Evolutionary conservation across 23 tunicate genomes (phyloP).

Genomic region (Ascidia mentula): DNA sequence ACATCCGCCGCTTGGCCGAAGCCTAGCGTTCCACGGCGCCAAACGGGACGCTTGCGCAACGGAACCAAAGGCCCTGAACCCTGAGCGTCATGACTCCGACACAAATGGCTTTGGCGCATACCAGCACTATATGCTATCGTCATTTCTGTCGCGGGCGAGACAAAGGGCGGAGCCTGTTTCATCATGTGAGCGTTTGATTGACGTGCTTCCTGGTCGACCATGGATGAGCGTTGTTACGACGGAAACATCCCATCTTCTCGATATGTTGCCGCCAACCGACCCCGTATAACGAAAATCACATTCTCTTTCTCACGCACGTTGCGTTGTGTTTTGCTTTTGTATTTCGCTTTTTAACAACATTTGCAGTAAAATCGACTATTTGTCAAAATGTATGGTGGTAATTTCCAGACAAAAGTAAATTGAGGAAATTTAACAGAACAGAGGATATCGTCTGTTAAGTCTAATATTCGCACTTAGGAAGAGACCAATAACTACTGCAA

Average conservation of each 20-base stretch:
- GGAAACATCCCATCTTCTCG: background rate
- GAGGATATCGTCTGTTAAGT: too few relatives aligned
- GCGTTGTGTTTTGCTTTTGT: constrained; percentile 3
- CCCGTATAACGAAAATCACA: background rate
- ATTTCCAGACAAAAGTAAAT: too few relatives aligned
- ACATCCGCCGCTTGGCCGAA: background rate
- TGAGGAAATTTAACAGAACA: too few relatives aligned
- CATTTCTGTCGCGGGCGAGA: background rate
- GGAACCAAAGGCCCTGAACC: too few relatives aligned
- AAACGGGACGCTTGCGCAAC: background rate
- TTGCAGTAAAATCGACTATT: constrained; percentile 6
- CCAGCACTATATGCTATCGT: constrained; percentile 13
- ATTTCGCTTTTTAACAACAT: constrained; percentile 9
- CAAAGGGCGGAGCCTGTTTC: constrained; percentile 5
- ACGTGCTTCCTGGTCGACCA: background rate
- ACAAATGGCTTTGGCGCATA: constrained; percentile 3
- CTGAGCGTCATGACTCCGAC: background rate
- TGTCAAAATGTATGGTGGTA: too few relatives aligned
- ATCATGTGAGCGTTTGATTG: constrained; percentile 5
- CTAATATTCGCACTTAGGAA: too few relatives aligned
- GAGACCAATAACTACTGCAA: too few relatives aligned
- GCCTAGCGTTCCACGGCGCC: background rate
- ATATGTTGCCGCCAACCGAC: constrained; percentile 8
- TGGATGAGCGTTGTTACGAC: background rate
- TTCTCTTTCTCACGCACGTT: background rate